Evolutionary conservation across 1,140 invertebrate genomes (phyloP).

Genomic region (Calycopis cecrops): DNA sequence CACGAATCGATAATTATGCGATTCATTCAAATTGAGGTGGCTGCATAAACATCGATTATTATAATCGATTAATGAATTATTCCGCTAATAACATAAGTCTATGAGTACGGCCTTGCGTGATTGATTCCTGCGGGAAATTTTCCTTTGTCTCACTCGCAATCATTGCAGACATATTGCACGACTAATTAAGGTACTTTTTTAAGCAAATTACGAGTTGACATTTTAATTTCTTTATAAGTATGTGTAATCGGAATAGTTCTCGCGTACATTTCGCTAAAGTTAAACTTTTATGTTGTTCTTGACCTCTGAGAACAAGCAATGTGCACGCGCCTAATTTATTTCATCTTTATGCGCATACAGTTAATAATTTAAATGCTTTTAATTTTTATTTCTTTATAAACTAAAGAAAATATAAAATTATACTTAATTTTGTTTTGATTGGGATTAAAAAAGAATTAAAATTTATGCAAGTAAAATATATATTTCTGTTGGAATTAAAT

Average conservation of each 20-base stretch:
- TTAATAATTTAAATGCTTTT: too few relatives aligned
- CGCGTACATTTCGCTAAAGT: neutral
- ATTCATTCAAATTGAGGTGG: slow-evolving; percentile 26
- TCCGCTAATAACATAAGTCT: slow-evolving; percentile 28
- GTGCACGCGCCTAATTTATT: too few relatives aligned
- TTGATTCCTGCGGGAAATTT: slow-evolving; percentile 47
- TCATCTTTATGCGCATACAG: too few relatives aligned
- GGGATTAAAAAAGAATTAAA: too few relatives aligned
- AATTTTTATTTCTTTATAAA: too few relatives aligned
- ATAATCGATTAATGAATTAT: slow-evolving; percentile 7
- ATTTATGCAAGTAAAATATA: too few relatives aligned
- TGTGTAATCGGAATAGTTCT: slow-evolving; percentile 1
- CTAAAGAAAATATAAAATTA: too few relatives aligned
- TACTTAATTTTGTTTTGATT: too few relatives aligned
- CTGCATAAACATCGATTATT: slow-evolving; percentile 22
- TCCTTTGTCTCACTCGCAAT: slow-evolving; percentile 42
- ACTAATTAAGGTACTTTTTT: slow-evolving; percentile 23
- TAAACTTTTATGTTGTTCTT: neutral
- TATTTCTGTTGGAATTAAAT: too few relatives aligned
- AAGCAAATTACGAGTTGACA: slow-evolving; percentile 5
- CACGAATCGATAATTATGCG: too few relatives aligned
- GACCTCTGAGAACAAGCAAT: too few relatives aligned
- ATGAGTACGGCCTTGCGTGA: slow-evolving; percentile 57
- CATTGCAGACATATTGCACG: slow-evolving; percentile 35
- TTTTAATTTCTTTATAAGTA: slow-evolving; percentile 5